Base-by-base conservation (phyloP, 2,113 vertebrate species). In the Mustela lutreola region DNA sequence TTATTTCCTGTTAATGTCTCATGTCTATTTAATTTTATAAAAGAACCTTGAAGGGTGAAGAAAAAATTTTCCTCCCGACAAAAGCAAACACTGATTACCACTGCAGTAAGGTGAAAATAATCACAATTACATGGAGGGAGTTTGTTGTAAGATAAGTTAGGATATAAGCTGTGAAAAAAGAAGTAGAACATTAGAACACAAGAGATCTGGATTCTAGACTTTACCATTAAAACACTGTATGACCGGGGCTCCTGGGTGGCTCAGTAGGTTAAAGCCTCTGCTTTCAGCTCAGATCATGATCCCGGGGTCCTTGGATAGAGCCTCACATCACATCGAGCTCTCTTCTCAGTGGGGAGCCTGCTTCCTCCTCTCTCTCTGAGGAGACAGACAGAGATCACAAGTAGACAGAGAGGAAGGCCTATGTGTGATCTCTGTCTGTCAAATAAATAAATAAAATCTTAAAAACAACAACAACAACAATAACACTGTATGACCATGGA, bases 171-270 rank as follows among this genome's bases (percentile, higher is more conserved):
- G 12, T 19, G 58, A 65, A 76, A 85, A 45, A 82, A 65, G 11
- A 56, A 63, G 56, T 42, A 83, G 11, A 36, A 42, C 26, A 28
- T 42, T 45, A 18, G n/a, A 75, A 71, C 62, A 48, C 7, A 80
- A 24, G 75, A 92, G 7, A 24, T 81, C 42, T 73, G 18, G n/a
- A 65, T 65, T 88, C 33, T 71, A 75, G 91, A 84, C 18, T 78
- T 84, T 60, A 33, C 31, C 67, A 48, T 78, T 60, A 42, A 92
- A 82, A 83, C 50, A 65, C 12, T 65, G 31, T 65, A 65, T 39
- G 48, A 60, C 31, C 0, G 14, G 50, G 50, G 50, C 0, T 1
- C 14, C 50, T 53, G 50, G 50, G 50, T 53, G 50, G 50, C 50
- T 53, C 50, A 53, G 50, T 53, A 14, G 50, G 50, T 53, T 53